Evolutionary conservation across 2,888 invertebrate genomes (phyloP), one percentile per base, ranked within the genome.

Genomic region (Orthosia incerta): DNA sequence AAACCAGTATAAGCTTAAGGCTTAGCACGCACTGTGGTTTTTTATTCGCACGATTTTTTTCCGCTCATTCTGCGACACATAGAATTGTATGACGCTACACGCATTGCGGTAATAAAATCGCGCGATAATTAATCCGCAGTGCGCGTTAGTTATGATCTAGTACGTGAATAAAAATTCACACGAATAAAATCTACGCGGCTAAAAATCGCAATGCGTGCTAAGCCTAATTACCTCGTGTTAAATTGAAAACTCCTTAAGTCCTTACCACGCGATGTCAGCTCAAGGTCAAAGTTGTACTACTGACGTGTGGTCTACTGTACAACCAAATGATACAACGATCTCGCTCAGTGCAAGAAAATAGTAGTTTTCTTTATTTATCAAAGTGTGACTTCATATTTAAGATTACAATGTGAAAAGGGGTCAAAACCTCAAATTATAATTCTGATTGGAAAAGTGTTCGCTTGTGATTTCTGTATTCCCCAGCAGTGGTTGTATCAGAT

Each of bases 401-500:
- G 46, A 76, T 73, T 76, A 48, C 7, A 76, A 64, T 53, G 31
- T 53, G 18, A 63, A 55, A 20, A 20, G 48, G 48, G 39, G 39
- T 50, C 48, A 60, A 51, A 45, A 74, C 20, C 18, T 45, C 15
- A 50, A 57, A 74, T 74, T 45, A 74, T 16, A 51, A 74, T 60
- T 46, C 26, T 45, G 20, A 45, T 50, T 57, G 48, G n/a, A 55
- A 45, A 26, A n/a, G 23, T 65, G 39, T 48, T 53, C 11, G 20
- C 12, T 61, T 53, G 20, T 74, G 26, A 60, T 59, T 46, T 51
- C 7, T 74, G 16, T 51, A 60, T 59, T 31, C 18, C 12, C 1
- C 11, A 12, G 70, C 11, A 12, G 70, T 46, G 23, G 39, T 71
- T 71, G 71, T 39, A 56, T 71, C 71, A 70, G 71, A 16, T 16